Base-by-base conservation (phyloP, 2,888 invertebrate genomes). In the Calameuta idolon region DNA sequence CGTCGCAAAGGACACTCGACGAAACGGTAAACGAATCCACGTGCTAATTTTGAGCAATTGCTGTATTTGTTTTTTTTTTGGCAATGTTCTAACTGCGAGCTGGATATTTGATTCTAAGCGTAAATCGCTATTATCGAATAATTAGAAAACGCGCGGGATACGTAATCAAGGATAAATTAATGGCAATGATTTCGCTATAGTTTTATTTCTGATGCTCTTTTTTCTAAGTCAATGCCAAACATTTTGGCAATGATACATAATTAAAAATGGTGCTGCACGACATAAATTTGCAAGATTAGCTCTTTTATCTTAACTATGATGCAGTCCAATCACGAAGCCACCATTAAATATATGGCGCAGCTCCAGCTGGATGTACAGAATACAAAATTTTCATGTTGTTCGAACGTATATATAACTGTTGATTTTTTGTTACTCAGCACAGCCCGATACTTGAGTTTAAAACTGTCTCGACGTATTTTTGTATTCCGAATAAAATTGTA, bases 341-440 rank as follows among this genome's bases (percentile, higher is more conserved):
- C 81, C 83, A 83, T 85, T 83, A 86, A 83, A 85, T 84, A 82
- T 85, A 86, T 83, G 80, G 79, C 55, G 55, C 55, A 77, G 81
- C 79, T 82, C 76, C 33, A 30, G 76, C 40, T 69, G 76, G 80
- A 79, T 74, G 81, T 73, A 34, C 69, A 69, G 83, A 86, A 85
- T 86, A 82, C 85, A 71, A 77, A 75, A 85, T 79, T 80, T 1
- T 34, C 23, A 9, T 33, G 33, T 12, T 15, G 31, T 71, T 34
- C 71, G 3, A 15, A 31, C 34, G 34, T 33, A 71, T 71, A 34
- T 31, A 34, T 71, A 71, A 31, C 71, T 55, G 55, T 55, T 55
- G 55, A 55, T 23, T 55, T 55, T 55, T 55, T 15, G 1, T 4
- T 2, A 55, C 23, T 55, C 55, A 23, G 40, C 40, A 40, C 40